A percentile compares a stretch with the other conserved stretches of the same genome.
phyloP scores from a whole-genome alignment of 2,113 vertebrate genomes.

The Misgurnus anguillicaudatus region DNA sequence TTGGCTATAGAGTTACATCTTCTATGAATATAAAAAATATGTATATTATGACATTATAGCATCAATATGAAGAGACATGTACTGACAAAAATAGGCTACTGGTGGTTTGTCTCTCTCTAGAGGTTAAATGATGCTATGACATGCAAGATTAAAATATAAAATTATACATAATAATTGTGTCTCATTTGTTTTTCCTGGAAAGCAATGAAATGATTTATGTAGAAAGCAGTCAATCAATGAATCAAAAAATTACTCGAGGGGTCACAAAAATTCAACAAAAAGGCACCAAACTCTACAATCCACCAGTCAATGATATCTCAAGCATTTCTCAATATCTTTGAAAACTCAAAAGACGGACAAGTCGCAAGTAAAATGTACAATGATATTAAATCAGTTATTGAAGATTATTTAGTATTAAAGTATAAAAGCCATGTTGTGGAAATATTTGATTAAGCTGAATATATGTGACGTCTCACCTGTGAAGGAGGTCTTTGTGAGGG shows the following conservation, averaged over 20 bases:
- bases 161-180: not conserved
- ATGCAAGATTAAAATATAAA: not conserved
- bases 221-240: too few species aligned
- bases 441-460: too few species aligned
- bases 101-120: slow-evolving; percentile 35
- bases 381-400: not conserved
- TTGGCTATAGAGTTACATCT: not conserved
- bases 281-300: not conserved
- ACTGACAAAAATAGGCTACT: not conserved
- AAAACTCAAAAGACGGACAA: not conserved
- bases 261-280: too few species aligned
- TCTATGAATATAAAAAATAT: not conserved
- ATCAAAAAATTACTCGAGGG: too few species aligned
- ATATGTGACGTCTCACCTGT: slow-evolving; percentile 72
- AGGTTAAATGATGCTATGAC: slow-evolving; percentile 12
- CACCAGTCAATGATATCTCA: not conserved
- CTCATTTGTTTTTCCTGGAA: not conserved
- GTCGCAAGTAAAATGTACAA: not conserved
- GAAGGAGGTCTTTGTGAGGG: slow-evolving; percentile 84
- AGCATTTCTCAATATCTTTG: not conserved
- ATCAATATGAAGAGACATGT: not conserved
- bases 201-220: not conserved
- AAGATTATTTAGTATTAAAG: too few species aligned
- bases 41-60: not conserved
- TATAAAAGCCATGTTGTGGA: too few species aligned